phyloP scores from a whole-genome alignment of 1,140 invertebrate species.

The Macrostomum lignano region DNA sequence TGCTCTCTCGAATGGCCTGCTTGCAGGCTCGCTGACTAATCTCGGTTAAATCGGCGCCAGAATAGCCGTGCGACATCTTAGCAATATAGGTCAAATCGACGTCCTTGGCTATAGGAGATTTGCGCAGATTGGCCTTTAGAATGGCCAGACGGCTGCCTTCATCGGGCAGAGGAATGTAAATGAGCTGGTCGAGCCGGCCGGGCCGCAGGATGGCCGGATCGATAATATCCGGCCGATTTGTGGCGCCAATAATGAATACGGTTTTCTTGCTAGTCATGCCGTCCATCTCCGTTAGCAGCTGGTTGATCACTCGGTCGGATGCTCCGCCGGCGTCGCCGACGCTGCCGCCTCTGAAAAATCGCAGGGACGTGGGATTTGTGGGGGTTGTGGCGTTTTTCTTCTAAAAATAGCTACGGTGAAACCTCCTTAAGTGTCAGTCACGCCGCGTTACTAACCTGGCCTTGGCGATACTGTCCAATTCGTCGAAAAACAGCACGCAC shows the following conservation, averaged over 20 bases:
- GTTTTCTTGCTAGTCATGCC: slow-evolving; percentile 99
- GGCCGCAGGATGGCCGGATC: slow-evolving; percentile 92
- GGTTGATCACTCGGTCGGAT: slow-evolving; percentile 94
- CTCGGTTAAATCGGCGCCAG: slow-evolving; percentile 91
- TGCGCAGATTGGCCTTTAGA: slow-evolving; percentile 69
- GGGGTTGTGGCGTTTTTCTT: too few species aligned
- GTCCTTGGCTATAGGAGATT: slow-evolving; percentile 79
- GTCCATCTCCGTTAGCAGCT: slow-evolving; percentile 98
- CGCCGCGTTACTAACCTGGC: slow-evolving; percentile 18
- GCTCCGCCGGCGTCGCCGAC: slow-evolving; percentile 52
- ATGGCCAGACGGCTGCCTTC: slow-evolving; percentile 84
- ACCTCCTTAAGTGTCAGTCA: too few species aligned
- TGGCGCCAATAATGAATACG: slow-evolving; percentile 94
- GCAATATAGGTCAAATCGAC: slow-evolving; percentile 76
- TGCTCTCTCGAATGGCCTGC: slow-evolving; percentile 82
- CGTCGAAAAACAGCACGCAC: slow-evolving; percentile 96
- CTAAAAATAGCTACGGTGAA: too few species aligned
- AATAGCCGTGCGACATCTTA: slow-evolving; percentile 83
- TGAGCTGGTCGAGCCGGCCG: slow-evolving; percentile 86
- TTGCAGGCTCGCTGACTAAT: slow-evolving; percentile 98
- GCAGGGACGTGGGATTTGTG: too few species aligned
- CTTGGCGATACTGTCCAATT: slow-evolving; percentile 96
- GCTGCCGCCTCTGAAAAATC: slow-evolving; percentile 78
- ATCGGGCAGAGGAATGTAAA: slow-evolving; percentile 96
- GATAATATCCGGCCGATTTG: slow-evolving; percentile 75